Evolutionary conservation across 2,113 vertebrate genomes (phyloP).

Genomic region (Geothlypis trichas): DNA sequence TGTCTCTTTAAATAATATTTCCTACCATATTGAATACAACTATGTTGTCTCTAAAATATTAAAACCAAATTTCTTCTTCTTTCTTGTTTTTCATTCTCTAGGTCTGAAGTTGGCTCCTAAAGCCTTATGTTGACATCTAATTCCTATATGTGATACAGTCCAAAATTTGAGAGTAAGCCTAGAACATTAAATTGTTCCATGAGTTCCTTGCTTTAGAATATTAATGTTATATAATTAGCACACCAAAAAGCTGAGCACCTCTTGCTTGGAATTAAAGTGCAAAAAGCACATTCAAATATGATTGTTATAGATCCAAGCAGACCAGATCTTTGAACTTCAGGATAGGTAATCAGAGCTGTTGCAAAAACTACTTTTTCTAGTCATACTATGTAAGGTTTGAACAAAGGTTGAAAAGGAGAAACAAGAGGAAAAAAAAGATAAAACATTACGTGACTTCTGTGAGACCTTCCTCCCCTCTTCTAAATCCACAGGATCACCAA

Average conservation of each 20-base stretch:
- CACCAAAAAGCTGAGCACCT: neutral
- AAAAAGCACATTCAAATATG: neutral
- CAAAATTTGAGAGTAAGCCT: neutral
- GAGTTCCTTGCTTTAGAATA: neutral
- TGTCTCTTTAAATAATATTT: neutral
- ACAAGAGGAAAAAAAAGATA: rapidly evolving
- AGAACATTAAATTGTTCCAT: neutral
- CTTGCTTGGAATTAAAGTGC: neutral
- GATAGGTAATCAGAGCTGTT: neutral
- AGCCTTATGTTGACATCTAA: neutral
- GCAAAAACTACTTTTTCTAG: neutral
- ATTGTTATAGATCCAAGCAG: neutral
- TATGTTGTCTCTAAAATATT: neutral
- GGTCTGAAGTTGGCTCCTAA: neutral
- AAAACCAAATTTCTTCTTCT: neutral
- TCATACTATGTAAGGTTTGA: neutral
- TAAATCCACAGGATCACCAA: neutral
- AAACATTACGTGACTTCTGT: neutral
- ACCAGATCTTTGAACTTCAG: neutral
- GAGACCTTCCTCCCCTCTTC: neutral
- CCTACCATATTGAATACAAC: neutral
- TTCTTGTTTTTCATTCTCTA: neutral
- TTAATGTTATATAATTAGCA: neutral
- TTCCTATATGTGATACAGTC: neutral
- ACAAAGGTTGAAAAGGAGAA: neutral